Conservation (phyloP, 2,113 vertebrate genomes). For the Saguinus midas region DNA sequence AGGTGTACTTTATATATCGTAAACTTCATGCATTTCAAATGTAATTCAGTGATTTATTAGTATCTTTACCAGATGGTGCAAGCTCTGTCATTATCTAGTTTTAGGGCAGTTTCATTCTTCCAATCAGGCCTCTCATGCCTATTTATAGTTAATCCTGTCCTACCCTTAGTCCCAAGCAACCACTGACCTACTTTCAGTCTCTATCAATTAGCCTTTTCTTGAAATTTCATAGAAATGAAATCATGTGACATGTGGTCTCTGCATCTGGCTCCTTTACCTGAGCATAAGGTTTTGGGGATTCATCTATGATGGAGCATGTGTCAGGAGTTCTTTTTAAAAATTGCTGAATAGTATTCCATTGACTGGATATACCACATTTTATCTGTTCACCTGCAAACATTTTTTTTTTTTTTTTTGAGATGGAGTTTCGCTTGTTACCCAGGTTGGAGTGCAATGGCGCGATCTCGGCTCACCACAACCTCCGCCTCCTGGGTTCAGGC, state of each 20-base stretch:
- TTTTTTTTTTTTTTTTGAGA: no score
- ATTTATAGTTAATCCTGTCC: background rate
- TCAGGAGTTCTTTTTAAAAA: background rate
- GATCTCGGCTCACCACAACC: no score
- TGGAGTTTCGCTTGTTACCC: no score
- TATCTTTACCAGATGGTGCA: background rate
- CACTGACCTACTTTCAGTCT: background rate
- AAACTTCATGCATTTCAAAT: background rate
- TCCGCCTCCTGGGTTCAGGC: no score
- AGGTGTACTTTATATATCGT: background rate
- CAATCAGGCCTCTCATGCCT: background rate
- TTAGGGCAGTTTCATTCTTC: background rate
- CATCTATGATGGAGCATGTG: background rate
- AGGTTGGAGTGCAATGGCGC: no score
- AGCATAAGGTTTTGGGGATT: background rate
- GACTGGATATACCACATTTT: background rate
- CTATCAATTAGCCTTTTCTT: slow-evolving; percentile 4
- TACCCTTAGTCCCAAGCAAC: background rate
- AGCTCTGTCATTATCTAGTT: background rate
- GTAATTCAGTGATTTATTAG: background rate
- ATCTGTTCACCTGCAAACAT: background rate
- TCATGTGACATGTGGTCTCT: background rate
- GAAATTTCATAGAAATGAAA: background rate
- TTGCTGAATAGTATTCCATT: background rate
- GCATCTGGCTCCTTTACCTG: background rate